Conservation (phyloP, 2,888 invertebrate genomes). For the Pyrgus malvae region DNA sequence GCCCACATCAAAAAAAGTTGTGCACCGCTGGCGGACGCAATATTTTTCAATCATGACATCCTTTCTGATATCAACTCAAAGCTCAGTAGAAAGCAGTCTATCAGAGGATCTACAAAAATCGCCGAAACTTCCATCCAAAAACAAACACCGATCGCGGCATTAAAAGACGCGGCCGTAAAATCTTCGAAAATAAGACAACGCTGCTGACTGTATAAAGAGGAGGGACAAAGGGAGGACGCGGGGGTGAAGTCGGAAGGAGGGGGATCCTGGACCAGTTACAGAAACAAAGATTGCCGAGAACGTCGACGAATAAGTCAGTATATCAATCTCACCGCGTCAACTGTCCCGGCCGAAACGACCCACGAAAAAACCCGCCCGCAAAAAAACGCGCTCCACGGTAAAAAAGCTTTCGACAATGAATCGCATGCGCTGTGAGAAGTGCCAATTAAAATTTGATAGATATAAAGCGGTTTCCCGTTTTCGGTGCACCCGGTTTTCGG, state of each 20-base stretch:
- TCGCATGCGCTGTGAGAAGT: conserved; percentile 77
- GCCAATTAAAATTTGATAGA: conserved; percentile 82
- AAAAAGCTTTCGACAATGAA: conserved; percentile 75
- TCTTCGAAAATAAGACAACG: conserved; percentile 70
- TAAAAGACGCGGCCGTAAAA: conserved; percentile 44
- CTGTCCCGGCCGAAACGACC: conserved; percentile 74
- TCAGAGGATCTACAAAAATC: conserved; percentile 32
- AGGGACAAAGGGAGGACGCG: conserved; percentile 65
- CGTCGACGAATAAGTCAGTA: conserved; percentile 74
- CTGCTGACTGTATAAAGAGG: conserved; percentile 70
- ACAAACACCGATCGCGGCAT: conserved; percentile 35
- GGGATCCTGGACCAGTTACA: conserved; percentile 63
- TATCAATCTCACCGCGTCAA: conserved; percentile 78
- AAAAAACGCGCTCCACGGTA: conserved; percentile 60
- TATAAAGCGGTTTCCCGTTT: conserved; percentile 44
- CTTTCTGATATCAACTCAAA: conserved; percentile 5
- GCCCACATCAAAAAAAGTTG: background rate
- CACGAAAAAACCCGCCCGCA: conserved; percentile 64
- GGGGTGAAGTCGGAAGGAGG: conserved; percentile 44
- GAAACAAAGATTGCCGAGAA: conserved; percentile 77
- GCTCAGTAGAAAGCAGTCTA: conserved; percentile 13
- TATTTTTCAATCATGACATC: background rate
- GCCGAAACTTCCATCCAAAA: conserved; percentile 40
- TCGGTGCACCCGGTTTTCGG: conserved; percentile 25
- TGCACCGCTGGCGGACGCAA: background rate